phyloP scores from a whole-genome alignment of 2,797 vertebrate species.

The Apogon talboti region DNA sequence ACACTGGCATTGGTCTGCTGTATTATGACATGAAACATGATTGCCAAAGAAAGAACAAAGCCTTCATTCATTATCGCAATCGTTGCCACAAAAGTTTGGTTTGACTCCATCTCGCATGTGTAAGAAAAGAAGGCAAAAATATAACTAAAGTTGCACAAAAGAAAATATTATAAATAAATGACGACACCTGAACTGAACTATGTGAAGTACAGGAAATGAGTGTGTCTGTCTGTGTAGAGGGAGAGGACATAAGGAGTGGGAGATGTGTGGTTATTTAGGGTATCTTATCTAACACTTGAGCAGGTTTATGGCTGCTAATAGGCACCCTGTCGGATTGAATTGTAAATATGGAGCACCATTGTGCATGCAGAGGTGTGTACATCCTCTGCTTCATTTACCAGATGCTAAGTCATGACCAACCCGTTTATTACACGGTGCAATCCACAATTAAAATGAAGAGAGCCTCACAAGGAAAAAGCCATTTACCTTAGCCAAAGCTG shows the following conservation, averaged over 20 bases:
- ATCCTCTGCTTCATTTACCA: conserved; percentile 79
- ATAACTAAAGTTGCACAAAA: conserved; percentile 24
- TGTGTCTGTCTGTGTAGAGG: conserved; percentile 18
- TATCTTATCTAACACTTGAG: conserved; percentile 76
- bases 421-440: conserved; percentile 77
- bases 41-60: too few relatives aligned
- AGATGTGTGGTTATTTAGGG: conserved; percentile 58
- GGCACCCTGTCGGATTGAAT: conserved; percentile 77
- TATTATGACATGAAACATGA: too few relatives aligned
- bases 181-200: conserved; percentile 36
- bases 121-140: background rate
- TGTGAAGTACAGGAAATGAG: conserved; percentile 18
- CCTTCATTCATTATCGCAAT: too few relatives aligned
- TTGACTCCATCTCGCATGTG: too few relatives aligned
- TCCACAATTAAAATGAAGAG: conserved; percentile 81
- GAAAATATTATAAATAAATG: conserved; percentile 41
- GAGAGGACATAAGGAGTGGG: background rate
- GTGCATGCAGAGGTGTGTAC: conserved; percentile 78
- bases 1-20: too few relatives aligned
- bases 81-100: too few relatives aligned
- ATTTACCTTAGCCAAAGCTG: conserved; percentile 66
- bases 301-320: conserved; percentile 77
- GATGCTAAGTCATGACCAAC: conserved; percentile 79
- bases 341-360: conserved; percentile 79
- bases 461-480: conserved; percentile 67